Conservation (phyloP, 2,113 vertebrate genomes). For the Chamaetylas fuelleborni region DNA sequence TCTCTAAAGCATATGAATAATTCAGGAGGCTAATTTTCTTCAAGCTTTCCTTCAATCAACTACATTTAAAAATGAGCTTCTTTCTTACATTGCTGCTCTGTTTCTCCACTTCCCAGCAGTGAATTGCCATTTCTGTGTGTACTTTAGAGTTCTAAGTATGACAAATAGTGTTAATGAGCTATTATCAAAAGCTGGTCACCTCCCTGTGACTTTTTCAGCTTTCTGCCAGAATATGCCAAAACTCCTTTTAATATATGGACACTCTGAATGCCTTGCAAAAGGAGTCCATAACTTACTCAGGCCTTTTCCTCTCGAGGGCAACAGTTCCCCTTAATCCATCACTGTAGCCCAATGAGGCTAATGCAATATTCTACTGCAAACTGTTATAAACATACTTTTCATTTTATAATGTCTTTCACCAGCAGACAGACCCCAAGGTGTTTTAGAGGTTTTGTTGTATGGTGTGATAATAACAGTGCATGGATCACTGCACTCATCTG, state of each 20-base stretch:
- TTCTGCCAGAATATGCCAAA: neutral
- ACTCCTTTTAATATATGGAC: neutral
- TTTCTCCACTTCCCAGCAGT: neutral
- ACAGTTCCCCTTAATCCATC: neutral
- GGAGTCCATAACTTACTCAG: conserved; percentile 20
- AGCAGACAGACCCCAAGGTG: conserved; percentile 41
- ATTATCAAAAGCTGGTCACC: conserved; percentile 13
- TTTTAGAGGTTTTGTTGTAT: neutral
- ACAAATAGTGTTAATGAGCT: conserved; percentile 10
- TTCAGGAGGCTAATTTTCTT: neutral
- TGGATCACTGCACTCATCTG: conserved; percentile 49
- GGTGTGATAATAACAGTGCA: conserved; percentile 50
- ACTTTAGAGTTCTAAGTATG: neutral
- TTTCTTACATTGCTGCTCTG: neutral
- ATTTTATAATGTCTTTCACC: conserved; percentile 46
- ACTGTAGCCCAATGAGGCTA: neutral
- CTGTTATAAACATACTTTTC: conserved; percentile 36
- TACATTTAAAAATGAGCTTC: neutral
- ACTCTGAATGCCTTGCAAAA: neutral
- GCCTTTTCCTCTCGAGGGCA: conserved; percentile 19
- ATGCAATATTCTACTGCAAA: conserved; percentile 14
- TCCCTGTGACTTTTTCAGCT: neutral
- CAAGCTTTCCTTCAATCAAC: neutral
- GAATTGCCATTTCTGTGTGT: neutral
- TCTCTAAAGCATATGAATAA: conserved; percentile 18